Conservation (phyloP, 2,888 invertebrate species). For the Pollenia griseotomentosa region DNA sequence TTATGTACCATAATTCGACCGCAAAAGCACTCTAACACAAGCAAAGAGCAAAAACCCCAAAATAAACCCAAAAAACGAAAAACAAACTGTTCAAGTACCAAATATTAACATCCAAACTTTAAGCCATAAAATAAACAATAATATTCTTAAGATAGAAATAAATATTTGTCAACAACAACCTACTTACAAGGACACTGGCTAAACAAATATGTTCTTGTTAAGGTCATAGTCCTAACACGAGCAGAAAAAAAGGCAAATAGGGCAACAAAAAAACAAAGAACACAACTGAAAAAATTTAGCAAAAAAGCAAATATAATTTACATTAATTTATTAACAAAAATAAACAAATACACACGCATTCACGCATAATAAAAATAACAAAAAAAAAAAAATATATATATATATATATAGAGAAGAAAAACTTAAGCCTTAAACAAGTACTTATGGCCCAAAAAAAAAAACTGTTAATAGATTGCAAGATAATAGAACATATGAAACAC, state of each 20-base stretch:
- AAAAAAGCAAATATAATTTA: constrained; percentile 62
- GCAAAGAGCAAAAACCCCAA: not conserved
- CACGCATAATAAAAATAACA: not conserved
- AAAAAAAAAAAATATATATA: not conserved
- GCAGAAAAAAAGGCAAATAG: constrained; percentile 12
- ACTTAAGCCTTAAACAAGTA: constrained; percentile 7
- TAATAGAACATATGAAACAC: not conserved
- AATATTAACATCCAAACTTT: constrained; percentile 59
- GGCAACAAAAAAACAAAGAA: constrained; percentile 11
- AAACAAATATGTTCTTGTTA: constrained; percentile 7
- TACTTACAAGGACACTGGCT: constrained; percentile 51
- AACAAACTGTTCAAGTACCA: constrained; percentile 34
- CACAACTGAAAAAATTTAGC: not conserved
- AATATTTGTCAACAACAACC: constrained; percentile 68
- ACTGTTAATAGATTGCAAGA: not conserved
- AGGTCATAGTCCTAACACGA: constrained; percentile 35
- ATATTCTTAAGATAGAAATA: constrained; percentile 57
- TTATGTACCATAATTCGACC: constrained; percentile 6
- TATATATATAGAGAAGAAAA: not conserved
- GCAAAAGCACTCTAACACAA: constrained; percentile 12
- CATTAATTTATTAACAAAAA: constrained; percentile 58
- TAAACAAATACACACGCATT: constrained; percentile 15
- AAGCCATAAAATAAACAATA: constrained; percentile 66
- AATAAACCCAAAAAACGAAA: not conserved
- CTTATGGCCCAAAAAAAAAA: constrained; percentile 10